phyloP scores from a whole-genome alignment of 2,797 vertebrate species.

The Xenops minutus region DNA sequence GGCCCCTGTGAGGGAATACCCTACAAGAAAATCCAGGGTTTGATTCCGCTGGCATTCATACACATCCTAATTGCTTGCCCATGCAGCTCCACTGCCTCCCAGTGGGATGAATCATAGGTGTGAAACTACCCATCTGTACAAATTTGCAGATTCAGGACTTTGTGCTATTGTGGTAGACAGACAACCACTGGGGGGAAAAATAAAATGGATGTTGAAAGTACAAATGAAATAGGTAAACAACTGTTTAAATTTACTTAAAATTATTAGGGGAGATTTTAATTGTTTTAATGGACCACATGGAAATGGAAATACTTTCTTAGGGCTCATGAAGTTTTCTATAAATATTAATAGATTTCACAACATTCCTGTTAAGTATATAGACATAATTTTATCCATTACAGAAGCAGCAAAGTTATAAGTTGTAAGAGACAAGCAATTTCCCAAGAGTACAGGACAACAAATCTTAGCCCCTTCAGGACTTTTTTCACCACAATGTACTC shows the following conservation, averaged over 20 bases:
- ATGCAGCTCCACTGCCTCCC: not conserved
- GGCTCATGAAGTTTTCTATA: not conserved
- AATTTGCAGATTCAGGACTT: conserved; percentile 42
- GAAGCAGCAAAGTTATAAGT: not conserved
- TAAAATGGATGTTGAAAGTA: not conserved
- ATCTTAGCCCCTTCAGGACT: not conserved
- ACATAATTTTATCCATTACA: not conserved
- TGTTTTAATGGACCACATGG: not conserved
- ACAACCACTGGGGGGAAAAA: not conserved
- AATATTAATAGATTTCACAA: not conserved
- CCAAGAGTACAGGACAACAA: not conserved
- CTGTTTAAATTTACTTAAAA: not conserved
- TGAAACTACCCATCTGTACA: not conserved
- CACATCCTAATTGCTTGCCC: conserved; percentile 13
- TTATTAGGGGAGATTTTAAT: not conserved
- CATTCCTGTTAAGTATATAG: not conserved
- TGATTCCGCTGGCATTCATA: not conserved
- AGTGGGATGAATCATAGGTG: not conserved
- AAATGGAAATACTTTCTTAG: not conserved
- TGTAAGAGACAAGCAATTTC: not conserved
- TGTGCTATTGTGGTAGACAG: not conserved
- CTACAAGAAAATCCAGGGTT: not conserved
- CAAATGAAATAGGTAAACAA: not conserved
- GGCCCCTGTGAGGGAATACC: conserved; percentile 14
- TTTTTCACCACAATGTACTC: not conserved